Conservation (phyloP, 1,140 invertebrate genomes). For the Aphelenchoides besseyi region DNA sequence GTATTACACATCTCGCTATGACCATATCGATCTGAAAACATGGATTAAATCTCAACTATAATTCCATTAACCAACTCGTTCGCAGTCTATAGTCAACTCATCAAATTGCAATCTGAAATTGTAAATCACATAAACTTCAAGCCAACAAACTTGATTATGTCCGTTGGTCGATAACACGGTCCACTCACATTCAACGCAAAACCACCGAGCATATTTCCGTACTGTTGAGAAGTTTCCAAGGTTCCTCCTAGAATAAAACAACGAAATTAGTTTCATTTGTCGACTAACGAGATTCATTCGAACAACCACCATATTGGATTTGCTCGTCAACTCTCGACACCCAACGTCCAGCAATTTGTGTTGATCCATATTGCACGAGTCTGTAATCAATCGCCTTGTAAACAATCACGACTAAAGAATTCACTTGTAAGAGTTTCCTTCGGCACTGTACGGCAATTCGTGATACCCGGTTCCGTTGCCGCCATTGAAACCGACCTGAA, state of each 20-base stretch:
- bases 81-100: constrained; percentile 74
- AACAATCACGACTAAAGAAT: constrained; percentile 53
- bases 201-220: constrained; percentile 88
- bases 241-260: constrained; percentile 14
- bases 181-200: constrained; percentile 90
- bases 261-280: background rate
- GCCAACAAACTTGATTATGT: constrained; percentile 73
- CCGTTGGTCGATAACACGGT: constrained; percentile 82
- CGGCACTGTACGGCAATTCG: constrained; percentile 41
- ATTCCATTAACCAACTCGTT: constrained; percentile 65
- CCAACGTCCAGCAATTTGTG: constrained; percentile 80
- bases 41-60: constrained; percentile 2
- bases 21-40: constrained; percentile 73
- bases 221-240: constrained; percentile 34
- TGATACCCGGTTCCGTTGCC: constrained; percentile 76
- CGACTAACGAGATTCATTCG: constrained; percentile 8
- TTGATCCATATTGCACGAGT: constrained; percentile 75
- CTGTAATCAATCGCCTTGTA: constrained; percentile 39
- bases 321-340: constrained; percentile 90
- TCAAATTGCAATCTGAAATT: constrained; percentile 72
- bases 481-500: constrained; percentile 69
- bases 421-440: constrained; percentile 36
- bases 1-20: constrained; percentile 67
- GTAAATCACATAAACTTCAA: background rate
- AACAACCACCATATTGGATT: constrained; percentile 73